Evolutionary conservation across 2,888 invertebrate genomes (phyloP).

Genomic region (Deilephila elpenor): DNA sequence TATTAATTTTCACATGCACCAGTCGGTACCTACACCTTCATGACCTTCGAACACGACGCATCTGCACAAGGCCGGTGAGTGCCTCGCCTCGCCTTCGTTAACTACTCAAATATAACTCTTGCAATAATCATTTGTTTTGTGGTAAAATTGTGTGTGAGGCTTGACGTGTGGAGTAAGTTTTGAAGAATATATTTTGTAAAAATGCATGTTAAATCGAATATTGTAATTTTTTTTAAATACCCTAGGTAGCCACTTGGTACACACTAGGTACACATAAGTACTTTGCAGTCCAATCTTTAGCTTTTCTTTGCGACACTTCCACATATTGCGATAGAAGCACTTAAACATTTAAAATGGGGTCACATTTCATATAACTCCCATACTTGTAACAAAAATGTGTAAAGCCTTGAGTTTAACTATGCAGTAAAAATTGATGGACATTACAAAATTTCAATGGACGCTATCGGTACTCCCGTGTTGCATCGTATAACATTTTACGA

Average conservation of each 20-base stretch:
- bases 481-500: slow-evolving; percentile 18
- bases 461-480: slow-evolving; percentile 4
- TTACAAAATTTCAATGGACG: slow-evolving; percentile 21
- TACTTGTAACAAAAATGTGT: slow-evolving; percentile 3
- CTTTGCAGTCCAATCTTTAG: too few species aligned
- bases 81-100: slow-evolving; percentile 26
- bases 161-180: too few species aligned
- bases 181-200: too few species aligned
- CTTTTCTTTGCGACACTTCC: too few species aligned
- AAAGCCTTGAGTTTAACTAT: slow-evolving; percentile 2
- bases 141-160: too few species aligned
- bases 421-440: slow-evolving; percentile 4
- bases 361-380: neutral
- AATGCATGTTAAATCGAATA: too few species aligned
- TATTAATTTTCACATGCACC: slow-evolving; percentile 10
- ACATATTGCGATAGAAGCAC: neutral
- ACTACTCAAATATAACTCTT: neutral
- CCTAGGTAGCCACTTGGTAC: too few species aligned
- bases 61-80: slow-evolving; percentile 36
- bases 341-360: neutral
- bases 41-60: slow-evolving; percentile 32
- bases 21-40: neutral
- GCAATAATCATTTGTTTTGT: neutral
- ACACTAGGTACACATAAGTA: too few species aligned
- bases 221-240: too few species aligned